phyloP scores from a whole-genome alignment of 2,113 vertebrate species.

The Malaclemys terrapin region DNA sequence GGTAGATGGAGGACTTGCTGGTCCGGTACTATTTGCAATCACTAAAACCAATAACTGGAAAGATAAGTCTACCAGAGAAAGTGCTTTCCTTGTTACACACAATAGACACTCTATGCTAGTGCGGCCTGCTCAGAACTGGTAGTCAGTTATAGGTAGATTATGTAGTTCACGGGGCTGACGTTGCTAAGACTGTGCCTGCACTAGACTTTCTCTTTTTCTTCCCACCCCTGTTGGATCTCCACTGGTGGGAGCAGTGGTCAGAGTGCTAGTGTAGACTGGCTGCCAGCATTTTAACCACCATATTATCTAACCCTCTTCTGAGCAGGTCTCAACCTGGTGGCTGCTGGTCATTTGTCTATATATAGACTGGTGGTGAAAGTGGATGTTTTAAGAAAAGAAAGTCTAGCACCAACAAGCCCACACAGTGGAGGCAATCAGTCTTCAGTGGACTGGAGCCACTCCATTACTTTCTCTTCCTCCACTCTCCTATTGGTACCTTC shows the following conservation, averaged over 20 bases:
- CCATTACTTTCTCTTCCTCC: conserved; percentile 13
- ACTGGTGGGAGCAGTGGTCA: neutral
- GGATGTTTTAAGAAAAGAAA: neutral
- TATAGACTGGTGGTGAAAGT: neutral
- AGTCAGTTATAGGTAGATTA: neutral
- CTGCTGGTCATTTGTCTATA: neutral
- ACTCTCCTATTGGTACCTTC: neutral
- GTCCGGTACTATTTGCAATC: neutral
- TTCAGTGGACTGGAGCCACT: neutral
- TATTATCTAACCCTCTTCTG: neutral
- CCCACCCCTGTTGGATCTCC: neutral
- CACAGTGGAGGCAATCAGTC: neutral
- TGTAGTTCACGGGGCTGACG: neutral
- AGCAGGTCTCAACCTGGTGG: neutral
- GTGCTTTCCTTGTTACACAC: neutral
- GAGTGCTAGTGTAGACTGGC: neutral
- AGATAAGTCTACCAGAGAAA: neutral
- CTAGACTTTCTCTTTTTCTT: neutral
- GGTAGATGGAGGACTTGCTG: neutral
- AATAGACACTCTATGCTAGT: too few relatives aligned
- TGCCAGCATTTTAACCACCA: neutral
- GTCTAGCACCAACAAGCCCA: neutral
- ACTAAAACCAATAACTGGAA: accelerated
- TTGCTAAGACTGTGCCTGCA: neutral
- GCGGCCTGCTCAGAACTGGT: neutral